Conservation (phyloP, 1,140 invertebrate genomes). For the Rhopalosiphum maidis region DNA sequence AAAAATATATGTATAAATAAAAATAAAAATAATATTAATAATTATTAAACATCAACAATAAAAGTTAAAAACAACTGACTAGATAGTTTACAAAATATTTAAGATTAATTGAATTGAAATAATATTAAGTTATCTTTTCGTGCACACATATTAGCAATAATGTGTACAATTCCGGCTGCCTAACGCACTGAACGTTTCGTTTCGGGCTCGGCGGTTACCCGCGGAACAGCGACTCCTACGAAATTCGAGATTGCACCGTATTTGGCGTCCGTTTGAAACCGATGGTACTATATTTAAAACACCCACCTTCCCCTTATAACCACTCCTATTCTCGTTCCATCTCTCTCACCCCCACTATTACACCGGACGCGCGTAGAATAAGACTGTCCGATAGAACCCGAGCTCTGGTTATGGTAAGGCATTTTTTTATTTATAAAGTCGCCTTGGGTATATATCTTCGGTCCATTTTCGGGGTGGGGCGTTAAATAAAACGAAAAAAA, state of each 20-base stretch:
- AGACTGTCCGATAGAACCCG: neutral
- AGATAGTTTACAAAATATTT: neutral
- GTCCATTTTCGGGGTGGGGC: slow-evolving; percentile 13
- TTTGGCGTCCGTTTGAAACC: slow-evolving; percentile 55
- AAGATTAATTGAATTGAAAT: neutral
- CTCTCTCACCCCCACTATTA: neutral
- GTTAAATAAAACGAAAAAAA: slow-evolving; percentile 19
- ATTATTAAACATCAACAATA: neutral
- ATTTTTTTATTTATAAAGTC: slow-evolving; percentile 57
- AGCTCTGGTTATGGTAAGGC: slow-evolving; percentile 54
- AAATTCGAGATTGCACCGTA: slow-evolving; percentile 57
- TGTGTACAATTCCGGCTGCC: slow-evolving; percentile 30
- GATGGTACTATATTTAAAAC: slow-evolving; percentile 57
- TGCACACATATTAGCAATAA: neutral
- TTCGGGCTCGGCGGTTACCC: slow-evolving; percentile 28
- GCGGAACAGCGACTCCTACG: slow-evolving; percentile 53
- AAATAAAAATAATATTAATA: neutral
- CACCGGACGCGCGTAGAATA: neutral
- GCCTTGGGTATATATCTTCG: slow-evolving; percentile 29
- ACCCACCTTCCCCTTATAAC: slow-evolving; percentile 50
- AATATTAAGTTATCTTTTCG: neutral
- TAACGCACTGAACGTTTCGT: slow-evolving; percentile 38
- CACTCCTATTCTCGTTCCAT: neutral
- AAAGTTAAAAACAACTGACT: slow-evolving; percentile 8
- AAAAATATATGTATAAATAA: neutral